phyloP scores from a whole-genome alignment of 1,140 invertebrate species.

The Plectus sambesii region DNA sequence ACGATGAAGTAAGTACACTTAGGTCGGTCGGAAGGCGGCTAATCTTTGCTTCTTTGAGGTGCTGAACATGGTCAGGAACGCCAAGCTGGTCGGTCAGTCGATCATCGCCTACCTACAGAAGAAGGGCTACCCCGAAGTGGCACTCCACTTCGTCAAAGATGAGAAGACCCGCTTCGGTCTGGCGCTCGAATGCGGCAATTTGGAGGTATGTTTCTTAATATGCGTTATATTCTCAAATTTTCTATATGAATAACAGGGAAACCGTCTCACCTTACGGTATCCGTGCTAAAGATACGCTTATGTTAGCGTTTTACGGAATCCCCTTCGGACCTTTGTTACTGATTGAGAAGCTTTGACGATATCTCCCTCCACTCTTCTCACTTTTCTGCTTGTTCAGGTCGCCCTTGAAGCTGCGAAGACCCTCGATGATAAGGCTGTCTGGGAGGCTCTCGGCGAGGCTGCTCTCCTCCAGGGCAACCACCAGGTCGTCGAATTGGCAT shows the following conservation, averaged over 20 bases:
- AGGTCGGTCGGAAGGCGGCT: constrained; percentile 15
- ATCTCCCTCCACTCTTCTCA: background rate
- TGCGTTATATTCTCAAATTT: too few species aligned
- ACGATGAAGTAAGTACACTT: constrained; percentile 65
- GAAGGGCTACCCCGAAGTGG: constrained; percentile 99
- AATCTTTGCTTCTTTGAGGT: constrained; percentile 54
- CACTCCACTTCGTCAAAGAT: constrained; percentile 97
- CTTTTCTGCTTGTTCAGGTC: constrained; percentile 43
- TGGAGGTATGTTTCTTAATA: constrained; percentile 60
- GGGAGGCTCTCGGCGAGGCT: constrained; percentile 89
- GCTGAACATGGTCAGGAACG: constrained; percentile 89
- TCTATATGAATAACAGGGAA: too few species aligned
- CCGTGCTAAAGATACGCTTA: too few species aligned
- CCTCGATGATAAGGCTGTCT: constrained; percentile 82
- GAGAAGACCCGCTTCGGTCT: constrained; percentile 91
- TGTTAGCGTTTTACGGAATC: too few species aligned
- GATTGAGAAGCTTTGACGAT: too few species aligned
- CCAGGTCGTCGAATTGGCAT: constrained; percentile 86
- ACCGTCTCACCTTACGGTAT: too few species aligned
- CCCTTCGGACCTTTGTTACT: too few species aligned
- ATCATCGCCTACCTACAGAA: constrained; percentile 98
- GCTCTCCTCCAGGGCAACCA: constrained; percentile 62
- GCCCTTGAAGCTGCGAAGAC: constrained; percentile 77
- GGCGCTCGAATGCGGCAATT: constrained; percentile 94
- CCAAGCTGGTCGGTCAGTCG: constrained; percentile 91